A percentile compares a stretch with the other conserved stretches of the same genome.
These are phyloP conservation scores for Hyalella azteca DNA, from an alignment of 2,888 invertebrate species.

Conservation along the genomic window DNA sequence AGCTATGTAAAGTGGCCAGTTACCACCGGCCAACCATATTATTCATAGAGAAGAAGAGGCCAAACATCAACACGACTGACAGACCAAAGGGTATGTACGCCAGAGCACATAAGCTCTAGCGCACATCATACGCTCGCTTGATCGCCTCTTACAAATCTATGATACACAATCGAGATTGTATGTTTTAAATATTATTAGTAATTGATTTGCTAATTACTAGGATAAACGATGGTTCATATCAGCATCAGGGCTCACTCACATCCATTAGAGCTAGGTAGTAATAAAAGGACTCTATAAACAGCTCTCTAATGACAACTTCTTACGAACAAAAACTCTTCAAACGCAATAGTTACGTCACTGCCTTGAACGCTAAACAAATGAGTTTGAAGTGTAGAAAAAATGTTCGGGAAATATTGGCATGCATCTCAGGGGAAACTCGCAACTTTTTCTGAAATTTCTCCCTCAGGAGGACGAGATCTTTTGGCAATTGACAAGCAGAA, in stretches of 20 bases:
- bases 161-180: conserved; percentile 25
- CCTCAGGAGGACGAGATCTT: no score
- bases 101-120: no score
- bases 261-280: conserved; percentile 12
- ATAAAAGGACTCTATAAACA: conserved; percentile 5
- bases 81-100: not conserved
- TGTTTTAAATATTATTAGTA: conserved; percentile 8
- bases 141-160: not conserved
- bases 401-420: no score
- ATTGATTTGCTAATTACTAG: not conserved
- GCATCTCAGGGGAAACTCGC: no score
- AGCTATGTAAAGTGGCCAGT: conserved; percentile 14
- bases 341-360: no score
- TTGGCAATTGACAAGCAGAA: no score
- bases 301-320: no score
- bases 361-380: no score
- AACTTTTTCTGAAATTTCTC: no score
- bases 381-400: no score
- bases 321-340: no score
- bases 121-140: not conserved
- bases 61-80: not conserved
- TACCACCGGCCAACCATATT: conserved; percentile 17
- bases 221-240: not conserved
- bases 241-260: conserved; percentile 11
- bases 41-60: not conserved